Percentiles rank a stretch among this genome's conserved stretches.
Evolutionary conservation across 2,888 invertebrate genomes (phyloP).

Genomic region (Mellilla xanthometata): DNA sequence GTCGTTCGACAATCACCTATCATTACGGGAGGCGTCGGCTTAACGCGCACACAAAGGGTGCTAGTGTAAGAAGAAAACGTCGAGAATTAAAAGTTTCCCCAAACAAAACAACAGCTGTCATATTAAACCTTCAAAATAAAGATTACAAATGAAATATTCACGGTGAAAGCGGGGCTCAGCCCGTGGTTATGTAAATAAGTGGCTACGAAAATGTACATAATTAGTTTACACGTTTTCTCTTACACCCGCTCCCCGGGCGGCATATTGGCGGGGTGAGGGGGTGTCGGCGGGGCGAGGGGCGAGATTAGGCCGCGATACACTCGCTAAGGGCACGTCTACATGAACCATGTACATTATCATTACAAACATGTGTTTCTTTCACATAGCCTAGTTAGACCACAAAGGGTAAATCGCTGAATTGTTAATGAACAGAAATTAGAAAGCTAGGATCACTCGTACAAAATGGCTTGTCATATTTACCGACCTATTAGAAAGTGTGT

Average conservation of each 20-base stretch:
- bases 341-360: conserved; percentile 76
- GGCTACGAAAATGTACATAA: conserved; percentile 82
- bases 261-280: conserved; percentile 56
- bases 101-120: conserved; percentile 81
- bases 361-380: conserved; percentile 72
- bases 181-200: conserved; percentile 82
- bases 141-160: conserved; percentile 82
- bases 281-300: conserved; percentile 36
- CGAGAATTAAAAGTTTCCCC: conserved; percentile 80
- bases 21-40: conserved; percentile 72
- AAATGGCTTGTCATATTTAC: too few species aligned
- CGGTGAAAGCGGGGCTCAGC: conserved; percentile 79
- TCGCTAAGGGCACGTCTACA: conserved; percentile 78
- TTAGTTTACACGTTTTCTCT: conserved; percentile 82
- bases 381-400: conserved; percentile 65
- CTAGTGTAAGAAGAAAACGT: conserved; percentile 65
- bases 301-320: conserved; percentile 73
- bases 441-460: conserved; percentile 1
- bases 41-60: conserved; percentile 68
- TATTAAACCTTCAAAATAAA: conserved; percentile 80
- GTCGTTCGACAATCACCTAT: conserved; percentile 73
- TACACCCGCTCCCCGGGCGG: conserved; percentile 53
- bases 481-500: too few species aligned
- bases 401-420: conserved; percentile 64
- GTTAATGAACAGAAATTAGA: conserved; percentile 38